A percentile compares a stretch with the other conserved stretches of the same genome.
Conservation (phyloP, 2,888 invertebrate species). For the Folsomia candida region DNA sequence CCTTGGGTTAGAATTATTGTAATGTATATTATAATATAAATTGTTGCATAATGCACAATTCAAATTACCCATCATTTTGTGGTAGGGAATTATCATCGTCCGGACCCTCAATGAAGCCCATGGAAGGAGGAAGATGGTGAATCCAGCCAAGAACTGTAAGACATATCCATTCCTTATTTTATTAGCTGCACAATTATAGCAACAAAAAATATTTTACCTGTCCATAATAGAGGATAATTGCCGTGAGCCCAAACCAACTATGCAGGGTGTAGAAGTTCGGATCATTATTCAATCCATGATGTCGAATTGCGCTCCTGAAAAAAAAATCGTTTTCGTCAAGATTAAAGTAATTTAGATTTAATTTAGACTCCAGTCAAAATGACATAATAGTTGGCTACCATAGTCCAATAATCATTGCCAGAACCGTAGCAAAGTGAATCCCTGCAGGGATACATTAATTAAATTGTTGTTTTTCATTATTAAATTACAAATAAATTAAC, state of each 20-base stretch:
- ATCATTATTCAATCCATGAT: slow-evolving; percentile 33
- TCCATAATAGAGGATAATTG: slow-evolving; percentile 45
- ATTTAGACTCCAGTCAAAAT: too few species aligned
- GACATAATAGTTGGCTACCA: slow-evolving; percentile 29
- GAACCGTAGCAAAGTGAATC: slow-evolving; percentile 38
- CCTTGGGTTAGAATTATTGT: too few species aligned
- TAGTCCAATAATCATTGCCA: slow-evolving; percentile 38
- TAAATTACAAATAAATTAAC: too few species aligned
- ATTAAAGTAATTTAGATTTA: too few species aligned
- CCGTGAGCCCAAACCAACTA: slow-evolving; percentile 48
- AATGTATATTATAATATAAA: too few species aligned
- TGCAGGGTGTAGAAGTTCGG: slow-evolving; percentile 45
- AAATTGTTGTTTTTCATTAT: too few species aligned
- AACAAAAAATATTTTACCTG: slow-evolving; percentile 34
- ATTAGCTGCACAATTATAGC: neutral
- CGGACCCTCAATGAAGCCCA: slow-evolving; percentile 40
- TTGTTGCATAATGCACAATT: too few species aligned
- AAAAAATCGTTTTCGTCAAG: too few species aligned
- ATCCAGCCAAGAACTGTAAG: slow-evolving; percentile 45
- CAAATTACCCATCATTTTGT: too few species aligned
- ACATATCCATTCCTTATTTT: slow-evolving; percentile 1
- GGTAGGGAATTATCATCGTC: slow-evolving; percentile 41
- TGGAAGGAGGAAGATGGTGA: slow-evolving; percentile 47
- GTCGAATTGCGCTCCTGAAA: slow-evolving; percentile 32
- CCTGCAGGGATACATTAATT: too few species aligned